These are phyloP conservation scores for Myoxocephalus aenaeus DNA, from an alignment of 2,797 vertebrate species.

Conservation along the genomic window DNA sequence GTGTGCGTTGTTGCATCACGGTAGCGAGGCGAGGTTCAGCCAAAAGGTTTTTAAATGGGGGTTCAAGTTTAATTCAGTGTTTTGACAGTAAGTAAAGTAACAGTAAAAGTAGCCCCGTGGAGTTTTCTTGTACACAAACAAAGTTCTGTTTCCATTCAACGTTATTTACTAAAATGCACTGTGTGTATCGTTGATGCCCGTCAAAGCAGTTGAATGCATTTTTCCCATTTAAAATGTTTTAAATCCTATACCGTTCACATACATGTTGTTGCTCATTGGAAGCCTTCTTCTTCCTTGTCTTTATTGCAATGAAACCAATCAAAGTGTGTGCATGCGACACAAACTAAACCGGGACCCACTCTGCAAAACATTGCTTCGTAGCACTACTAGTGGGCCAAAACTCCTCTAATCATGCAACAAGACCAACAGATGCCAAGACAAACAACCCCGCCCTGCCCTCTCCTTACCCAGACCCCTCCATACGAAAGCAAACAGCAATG, in stretches of 20 bases:
- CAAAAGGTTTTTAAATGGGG: background rate
- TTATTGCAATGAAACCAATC: background rate
- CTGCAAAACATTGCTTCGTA: background rate
- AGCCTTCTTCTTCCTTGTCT: background rate
- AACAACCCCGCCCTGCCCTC: background rate
- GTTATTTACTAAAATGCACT: background rate
- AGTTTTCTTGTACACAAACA: background rate
- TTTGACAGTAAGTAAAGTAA: background rate
- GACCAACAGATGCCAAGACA: background rate
- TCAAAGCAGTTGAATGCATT: background rate
- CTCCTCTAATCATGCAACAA: background rate
- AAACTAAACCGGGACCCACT: background rate
- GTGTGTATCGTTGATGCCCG: background rate
- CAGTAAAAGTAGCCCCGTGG: background rate
- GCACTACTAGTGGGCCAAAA: background rate
- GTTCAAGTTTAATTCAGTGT: background rate
- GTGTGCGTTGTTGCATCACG: background rate
- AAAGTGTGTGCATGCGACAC: background rate
- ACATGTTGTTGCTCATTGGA: background rate
- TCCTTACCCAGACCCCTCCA: constrained; percentile 93
- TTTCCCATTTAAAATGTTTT: background rate
- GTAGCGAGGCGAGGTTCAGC: background rate
- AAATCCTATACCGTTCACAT: background rate
- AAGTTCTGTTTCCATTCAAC: background rate
- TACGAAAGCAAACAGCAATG: constrained; percentile 92